Evolutionary conservation across 1,140 invertebrate genomes (phyloP), one percentile per base, ranked within the genome.

Genomic region (Spodoptera frugiperda): DNA sequence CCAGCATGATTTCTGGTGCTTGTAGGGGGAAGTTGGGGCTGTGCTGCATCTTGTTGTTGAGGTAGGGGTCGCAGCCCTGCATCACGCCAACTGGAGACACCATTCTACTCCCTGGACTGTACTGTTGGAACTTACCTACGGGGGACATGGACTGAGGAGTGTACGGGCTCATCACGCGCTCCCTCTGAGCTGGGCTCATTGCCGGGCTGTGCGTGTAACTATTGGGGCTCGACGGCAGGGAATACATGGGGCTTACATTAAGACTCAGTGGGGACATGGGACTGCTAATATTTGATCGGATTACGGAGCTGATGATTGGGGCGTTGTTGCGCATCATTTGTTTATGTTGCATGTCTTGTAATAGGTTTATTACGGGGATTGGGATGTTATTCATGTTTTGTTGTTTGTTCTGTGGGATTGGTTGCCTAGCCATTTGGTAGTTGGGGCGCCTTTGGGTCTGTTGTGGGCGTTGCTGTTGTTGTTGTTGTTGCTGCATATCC

Each of bases 141-240:
- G 92, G 91, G 0, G 92, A 93, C 2, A 93, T 49, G 0, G 91
- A 92, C 78, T 90, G 90, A 0, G 91, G 87, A 0, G 90, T 92
- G 78, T 92, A 92, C 0, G 91, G 90, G 54, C 91, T 93, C 44
- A 91, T 76, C 3, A 91, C 75, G 17, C 86, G 84, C n/a, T 93
- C 89, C 48, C 84, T 88, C 39, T 88, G 89, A 4, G 81, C 87
- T 8, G 92, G 92, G 44, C 90, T 91, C 77, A 92, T 86, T 0
- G 84, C 84, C 0, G 91, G 90, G 46, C 89, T 91, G 73, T 80
- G 84, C 14, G 55, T 74, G 76, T 89, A 90, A 55, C 79, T 86
- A 25, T 91, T 92, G 0, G 90, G 91, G 68, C 91, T 92, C 14
- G 88, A 80, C 6, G 90, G 91, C 11, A 92, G 57, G 1, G 91